These are phyloP conservation scores for Pyrocoelia pectoralis DNA, from an alignment of 2,888 invertebrate genomes.

Conservation along the genomic window DNA sequence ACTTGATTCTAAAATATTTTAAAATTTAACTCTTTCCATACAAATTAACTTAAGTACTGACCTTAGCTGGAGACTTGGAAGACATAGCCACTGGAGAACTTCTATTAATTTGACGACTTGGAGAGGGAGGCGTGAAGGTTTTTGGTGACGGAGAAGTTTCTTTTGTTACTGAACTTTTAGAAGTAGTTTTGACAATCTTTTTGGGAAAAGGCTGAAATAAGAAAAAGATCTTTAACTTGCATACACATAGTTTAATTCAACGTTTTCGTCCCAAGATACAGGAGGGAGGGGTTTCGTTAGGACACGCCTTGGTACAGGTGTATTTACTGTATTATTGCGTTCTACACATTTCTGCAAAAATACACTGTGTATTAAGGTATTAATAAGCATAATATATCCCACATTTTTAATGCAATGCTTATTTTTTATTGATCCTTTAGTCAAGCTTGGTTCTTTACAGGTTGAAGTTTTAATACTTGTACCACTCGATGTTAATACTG, in stretches of 20 bases:
- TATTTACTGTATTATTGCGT: too few species aligned
- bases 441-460: too few species aligned
- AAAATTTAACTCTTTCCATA: neutral
- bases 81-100: neutral
- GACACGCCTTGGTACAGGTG: too few species aligned
- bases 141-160: neutral
- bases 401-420: too few species aligned
- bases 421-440: too few species aligned
- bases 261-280: neutral
- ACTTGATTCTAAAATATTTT: conserved; percentile 17
- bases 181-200: neutral
- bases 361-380: too few species aligned
- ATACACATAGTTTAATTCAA: neutral
- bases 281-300: neutral
- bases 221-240: neutral
- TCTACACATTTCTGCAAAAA: too few species aligned
- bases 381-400: too few species aligned
- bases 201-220: neutral
- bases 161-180: neutral
- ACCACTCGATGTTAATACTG: too few species aligned
- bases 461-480: too few species aligned
- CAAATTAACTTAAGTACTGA: neutral
- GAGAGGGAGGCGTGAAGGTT: neutral
- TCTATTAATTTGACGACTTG: neutral
- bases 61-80: neutral